These are phyloP conservation scores for Hydrolagus affinis DNA, from an alignment of 2,113 vertebrate species.

Conservation along the genomic window DNA sequence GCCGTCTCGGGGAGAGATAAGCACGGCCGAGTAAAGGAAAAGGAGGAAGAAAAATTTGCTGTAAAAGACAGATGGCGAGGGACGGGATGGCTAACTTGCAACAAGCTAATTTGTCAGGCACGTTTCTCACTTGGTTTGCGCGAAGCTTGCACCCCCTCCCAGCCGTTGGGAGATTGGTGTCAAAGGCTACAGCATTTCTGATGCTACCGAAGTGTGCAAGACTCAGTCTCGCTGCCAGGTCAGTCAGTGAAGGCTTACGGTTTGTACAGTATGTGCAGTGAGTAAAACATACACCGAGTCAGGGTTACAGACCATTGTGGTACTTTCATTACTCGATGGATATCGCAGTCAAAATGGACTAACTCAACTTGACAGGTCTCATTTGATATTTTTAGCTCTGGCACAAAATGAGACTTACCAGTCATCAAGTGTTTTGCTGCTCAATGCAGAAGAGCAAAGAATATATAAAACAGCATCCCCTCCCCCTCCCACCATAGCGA, in stretches of 20 bases:
- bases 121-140: not conserved
- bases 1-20: too few species aligned
- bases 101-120: slow-evolving; percentile 1
- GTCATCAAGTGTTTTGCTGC: not conserved
- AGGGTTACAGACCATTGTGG: not conserved
- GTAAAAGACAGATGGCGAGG: not conserved
- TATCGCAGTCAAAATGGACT: not conserved
- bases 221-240: not conserved
- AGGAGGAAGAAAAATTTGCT: not conserved
- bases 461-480: not conserved
- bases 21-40: not conserved
- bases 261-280: not conserved
- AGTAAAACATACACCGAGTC: not conserved
- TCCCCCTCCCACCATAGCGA: not conserved
- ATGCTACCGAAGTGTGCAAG: not conserved
- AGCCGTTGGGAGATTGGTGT: not conserved
- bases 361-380: not conserved
- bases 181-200: not conserved
- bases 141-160: not conserved
- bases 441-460: not conserved
- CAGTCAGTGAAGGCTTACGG: not conserved
- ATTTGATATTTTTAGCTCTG: not conserved
- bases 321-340: not conserved
- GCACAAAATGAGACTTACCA: not conserved
- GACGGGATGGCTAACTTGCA: not conserved